These are phyloP conservation scores for Peromyscus attwateri DNA, from an alignment of 2,797 vertebrate genomes.

Conservation along the genomic window DNA sequence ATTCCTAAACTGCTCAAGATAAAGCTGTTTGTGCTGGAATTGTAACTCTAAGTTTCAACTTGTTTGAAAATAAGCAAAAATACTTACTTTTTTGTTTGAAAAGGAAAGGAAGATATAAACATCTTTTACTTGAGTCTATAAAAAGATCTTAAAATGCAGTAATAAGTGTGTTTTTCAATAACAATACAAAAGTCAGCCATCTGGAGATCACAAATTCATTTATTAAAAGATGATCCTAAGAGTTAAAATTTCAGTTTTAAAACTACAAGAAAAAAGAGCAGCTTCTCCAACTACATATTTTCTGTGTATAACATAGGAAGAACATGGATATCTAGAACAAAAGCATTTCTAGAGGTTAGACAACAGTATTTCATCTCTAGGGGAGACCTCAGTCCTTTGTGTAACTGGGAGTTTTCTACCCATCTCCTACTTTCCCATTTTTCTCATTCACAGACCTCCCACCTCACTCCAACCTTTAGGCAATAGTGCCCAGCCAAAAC, in stretches of 20 bases:
- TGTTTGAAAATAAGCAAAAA: slow-evolving; percentile 45
- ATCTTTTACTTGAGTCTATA: slow-evolving; percentile 22
- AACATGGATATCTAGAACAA: slow-evolving; percentile 34
- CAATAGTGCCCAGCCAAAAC: background rate
- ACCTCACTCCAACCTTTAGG: background rate
- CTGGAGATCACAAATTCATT: slow-evolving; percentile 55
- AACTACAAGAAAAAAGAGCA: background rate
- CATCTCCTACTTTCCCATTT: background rate
- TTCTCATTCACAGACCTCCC: slow-evolving; percentile 1
- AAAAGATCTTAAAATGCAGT: slow-evolving; percentile 48
- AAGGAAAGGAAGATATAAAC: slow-evolving; percentile 56
- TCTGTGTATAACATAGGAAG: background rate
- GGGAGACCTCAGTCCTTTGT: background rate
- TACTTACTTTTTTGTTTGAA: slow-evolving; percentile 55
- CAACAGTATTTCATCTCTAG: slow-evolving; percentile 16
- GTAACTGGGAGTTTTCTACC: background rate
- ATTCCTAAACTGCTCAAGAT: slow-evolving; percentile 28
- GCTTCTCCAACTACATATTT: background rate
- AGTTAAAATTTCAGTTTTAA: slow-evolving; percentile 23
- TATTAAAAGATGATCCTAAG: slow-evolving; percentile 51
- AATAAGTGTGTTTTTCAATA: slow-evolving; percentile 49
- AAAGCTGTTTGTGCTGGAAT: background rate
- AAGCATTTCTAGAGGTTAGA: slow-evolving; percentile 41
- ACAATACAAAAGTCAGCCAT: slow-evolving; percentile 39
- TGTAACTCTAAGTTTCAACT: slow-evolving; percentile 56